A percentile compares a stretch with the other conserved stretches of the same genome.
Conservation (phyloP, 2,888 invertebrate species). For the Hemicrepidius hirtus region DNA sequence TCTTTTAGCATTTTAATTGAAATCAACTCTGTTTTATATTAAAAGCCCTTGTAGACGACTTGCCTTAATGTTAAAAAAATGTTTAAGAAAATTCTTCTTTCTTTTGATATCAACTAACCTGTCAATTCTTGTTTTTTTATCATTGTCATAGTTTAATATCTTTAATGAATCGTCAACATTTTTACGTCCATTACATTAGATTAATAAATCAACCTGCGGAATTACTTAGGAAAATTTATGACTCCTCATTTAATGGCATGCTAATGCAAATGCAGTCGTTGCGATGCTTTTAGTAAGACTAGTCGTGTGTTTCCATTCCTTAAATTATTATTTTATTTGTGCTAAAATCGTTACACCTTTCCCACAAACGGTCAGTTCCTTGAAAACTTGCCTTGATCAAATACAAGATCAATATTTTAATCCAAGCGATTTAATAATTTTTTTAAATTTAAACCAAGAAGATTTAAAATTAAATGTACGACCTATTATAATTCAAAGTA, state of each 20-base stretch:
- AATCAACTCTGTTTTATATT: too few species aligned
- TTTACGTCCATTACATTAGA: background rate
- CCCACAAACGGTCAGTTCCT: background rate
- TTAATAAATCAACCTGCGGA: background rate
- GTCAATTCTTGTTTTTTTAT: too few species aligned
- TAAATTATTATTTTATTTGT: background rate
- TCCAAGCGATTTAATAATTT: background rate
- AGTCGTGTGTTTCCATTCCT: background rate
- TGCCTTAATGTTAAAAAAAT: too few species aligned
- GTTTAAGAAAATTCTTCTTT: too few species aligned
- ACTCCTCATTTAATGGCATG: background rate
- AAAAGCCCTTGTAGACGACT: too few species aligned
- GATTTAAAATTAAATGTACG: background rate
- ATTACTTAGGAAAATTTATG: background rate
- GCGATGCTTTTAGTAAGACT: conserved; percentile 10
- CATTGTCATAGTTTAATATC: too few species aligned
- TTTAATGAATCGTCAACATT: too few species aligned
- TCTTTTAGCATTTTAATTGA: too few species aligned
- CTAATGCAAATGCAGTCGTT: conserved; percentile 1
- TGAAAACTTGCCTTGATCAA: background rate
- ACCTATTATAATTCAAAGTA: background rate
- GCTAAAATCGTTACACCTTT: background rate
- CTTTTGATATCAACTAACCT: too few species aligned
- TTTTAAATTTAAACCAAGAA: background rate
- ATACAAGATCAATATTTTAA: conserved; percentile 1